Conservation (phyloP, 2,888 invertebrate species). For the Diplazon laetatorius region DNA sequence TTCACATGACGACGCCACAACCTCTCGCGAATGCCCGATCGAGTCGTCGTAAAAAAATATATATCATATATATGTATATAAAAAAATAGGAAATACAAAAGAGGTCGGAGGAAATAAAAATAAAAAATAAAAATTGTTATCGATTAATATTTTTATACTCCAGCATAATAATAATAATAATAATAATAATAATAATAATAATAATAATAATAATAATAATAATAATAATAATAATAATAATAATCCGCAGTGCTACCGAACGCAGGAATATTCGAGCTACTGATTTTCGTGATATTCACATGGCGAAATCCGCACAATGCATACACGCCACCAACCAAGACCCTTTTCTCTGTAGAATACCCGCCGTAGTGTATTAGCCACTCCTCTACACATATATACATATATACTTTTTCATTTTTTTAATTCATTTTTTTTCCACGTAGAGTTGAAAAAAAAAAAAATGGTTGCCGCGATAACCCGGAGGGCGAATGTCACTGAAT, state of each 20-base stretch:
- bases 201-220: background rate
- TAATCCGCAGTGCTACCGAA: slow-evolving; percentile 15
- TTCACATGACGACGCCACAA: slow-evolving; percentile 19
- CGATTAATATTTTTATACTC: too few species aligned
- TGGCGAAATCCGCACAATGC: slow-evolving; percentile 10
- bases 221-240: background rate
- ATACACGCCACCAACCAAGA: background rate
- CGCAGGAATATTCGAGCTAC: slow-evolving; percentile 19
- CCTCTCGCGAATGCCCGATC: slow-evolving; percentile 14
- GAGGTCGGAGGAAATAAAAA: too few species aligned
- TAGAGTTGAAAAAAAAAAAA: background rate
- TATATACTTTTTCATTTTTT: background rate
- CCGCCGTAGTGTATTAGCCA: slow-evolving; percentile 1
- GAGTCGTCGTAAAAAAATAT: too few species aligned
- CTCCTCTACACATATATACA: too few species aligned
- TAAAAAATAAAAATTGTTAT: background rate
- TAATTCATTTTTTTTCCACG: slow-evolving; percentile 10
- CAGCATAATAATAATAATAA: too few species aligned
- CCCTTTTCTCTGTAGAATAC: background rate
- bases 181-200: too few species aligned
- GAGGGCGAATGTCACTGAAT: slow-evolving; percentile 36
- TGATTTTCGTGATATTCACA: slow-evolving; percentile 14
- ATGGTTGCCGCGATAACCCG: background rate
- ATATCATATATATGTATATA: too few species aligned
- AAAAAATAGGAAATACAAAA: too few species aligned